These are phyloP conservation scores for Pocillopora damicornis DNA, from an alignment of 64 coral and sea anemone species.

Conservation along the genomic window DNA sequence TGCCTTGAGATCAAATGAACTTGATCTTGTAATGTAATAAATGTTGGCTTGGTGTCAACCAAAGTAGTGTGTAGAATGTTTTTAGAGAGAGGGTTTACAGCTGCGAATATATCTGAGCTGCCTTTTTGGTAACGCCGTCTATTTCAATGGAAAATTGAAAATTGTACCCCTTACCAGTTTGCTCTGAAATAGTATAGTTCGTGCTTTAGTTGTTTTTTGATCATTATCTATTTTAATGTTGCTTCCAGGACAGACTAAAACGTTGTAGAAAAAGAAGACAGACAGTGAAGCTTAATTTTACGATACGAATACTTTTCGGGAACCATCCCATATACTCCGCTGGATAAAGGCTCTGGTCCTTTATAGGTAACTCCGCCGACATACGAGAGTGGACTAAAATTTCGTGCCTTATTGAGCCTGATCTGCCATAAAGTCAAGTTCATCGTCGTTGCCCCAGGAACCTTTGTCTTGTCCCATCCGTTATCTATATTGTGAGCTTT, in stretches of 20 bases:
- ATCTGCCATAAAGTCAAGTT: not conserved
- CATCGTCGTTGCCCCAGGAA: slow-evolving; percentile 59
- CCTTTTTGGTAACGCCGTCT: not conserved
- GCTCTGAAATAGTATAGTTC: slow-evolving; percentile 62
- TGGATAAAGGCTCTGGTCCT: slow-evolving; percentile 14
- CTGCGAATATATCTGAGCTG: not conserved
- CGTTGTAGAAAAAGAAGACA: slow-evolving; percentile 1
- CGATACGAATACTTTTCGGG: not conserved
- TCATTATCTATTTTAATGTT: not conserved
- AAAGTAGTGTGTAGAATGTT: not conserved
- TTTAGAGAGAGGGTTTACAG: not conserved
- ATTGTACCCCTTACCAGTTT: not conserved
- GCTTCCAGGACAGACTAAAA: not conserved
- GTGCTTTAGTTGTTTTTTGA: not conserved
- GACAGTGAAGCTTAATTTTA: not conserved
- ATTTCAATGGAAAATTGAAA: not conserved
- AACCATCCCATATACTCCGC: slow-evolving; percentile 58
- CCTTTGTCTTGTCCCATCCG: slow-evolving; percentile 59
- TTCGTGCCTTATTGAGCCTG: not conserved
- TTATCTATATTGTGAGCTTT: slow-evolving; percentile 32
- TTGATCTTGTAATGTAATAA: slow-evolving; percentile 33
- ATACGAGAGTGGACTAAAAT: slow-evolving; percentile 37
- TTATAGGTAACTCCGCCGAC: slow-evolving; percentile 32
- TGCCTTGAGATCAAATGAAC: slow-evolving; percentile 9
- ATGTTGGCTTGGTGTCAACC: slow-evolving; percentile 18